Conservation (phyloP, 2,113 vertebrate genomes). For the Oryzias melastigma region DNA sequence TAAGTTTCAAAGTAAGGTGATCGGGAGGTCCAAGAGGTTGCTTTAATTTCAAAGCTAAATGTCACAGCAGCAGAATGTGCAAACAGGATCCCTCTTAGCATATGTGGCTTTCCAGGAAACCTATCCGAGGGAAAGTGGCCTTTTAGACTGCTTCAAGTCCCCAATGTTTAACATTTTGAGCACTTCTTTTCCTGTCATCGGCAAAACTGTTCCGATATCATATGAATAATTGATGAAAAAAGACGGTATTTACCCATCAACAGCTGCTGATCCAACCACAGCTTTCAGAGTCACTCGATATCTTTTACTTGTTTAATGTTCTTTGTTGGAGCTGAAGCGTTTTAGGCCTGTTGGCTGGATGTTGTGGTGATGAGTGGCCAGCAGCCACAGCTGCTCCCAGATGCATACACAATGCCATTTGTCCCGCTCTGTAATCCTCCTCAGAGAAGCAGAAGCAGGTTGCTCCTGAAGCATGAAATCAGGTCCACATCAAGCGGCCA, state of each 20-base stretch:
- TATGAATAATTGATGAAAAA: slow-evolving; percentile 10
- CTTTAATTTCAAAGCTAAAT: too few relatives aligned
- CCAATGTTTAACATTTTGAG: not conserved
- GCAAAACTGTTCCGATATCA: not conserved
- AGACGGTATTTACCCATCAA: slow-evolving; percentile 6
- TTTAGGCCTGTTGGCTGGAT: slow-evolving; percentile 10
- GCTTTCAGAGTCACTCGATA: slow-evolving; percentile 39
- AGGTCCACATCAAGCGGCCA: slow-evolving; percentile 68
- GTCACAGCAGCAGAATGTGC: too few relatives aligned
- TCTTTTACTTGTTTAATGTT: slow-evolving; percentile 32
- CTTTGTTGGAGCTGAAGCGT: slow-evolving; percentile 24
- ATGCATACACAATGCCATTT: slow-evolving; percentile 76
- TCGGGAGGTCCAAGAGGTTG: too few relatives aligned
- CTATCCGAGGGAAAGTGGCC: too few relatives aligned
- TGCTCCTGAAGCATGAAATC: slow-evolving; percentile 72
- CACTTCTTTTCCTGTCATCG: not conserved
- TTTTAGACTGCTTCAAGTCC: too few relatives aligned
- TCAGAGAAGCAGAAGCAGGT: slow-evolving; percentile 58
- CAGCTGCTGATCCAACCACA: slow-evolving; percentile 13
- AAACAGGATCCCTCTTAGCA: too few relatives aligned
- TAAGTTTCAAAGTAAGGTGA: too few relatives aligned
- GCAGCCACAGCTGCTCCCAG: slow-evolving; percentile 78
- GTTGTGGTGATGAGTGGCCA: slow-evolving; percentile 38
- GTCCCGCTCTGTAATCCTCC: slow-evolving; percentile 73
- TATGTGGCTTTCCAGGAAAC: too few relatives aligned